Base-by-base conservation (phyloP, 1,140 invertebrate species). In the Eupeodes corollae region DNA sequence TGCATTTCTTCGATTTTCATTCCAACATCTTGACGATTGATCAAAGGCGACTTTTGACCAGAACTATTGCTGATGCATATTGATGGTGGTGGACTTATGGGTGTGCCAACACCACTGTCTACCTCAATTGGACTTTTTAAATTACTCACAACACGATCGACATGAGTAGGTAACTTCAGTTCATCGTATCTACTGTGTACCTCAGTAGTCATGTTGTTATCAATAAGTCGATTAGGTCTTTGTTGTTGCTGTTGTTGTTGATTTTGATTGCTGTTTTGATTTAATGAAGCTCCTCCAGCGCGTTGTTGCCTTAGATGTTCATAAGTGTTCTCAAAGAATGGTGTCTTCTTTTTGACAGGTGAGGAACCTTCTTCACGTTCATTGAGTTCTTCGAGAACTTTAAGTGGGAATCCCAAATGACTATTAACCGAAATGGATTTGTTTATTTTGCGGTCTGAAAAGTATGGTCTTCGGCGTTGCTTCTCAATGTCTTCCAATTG, bases 351-450 rank as follows among this genome's bases (percentile, higher is more conserved):
- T 52, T 67, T 67, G 61, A 65, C 59, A 71, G 54, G 72, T 58
- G 61, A 63, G 56, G 58, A 60, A 60, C 51, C 69, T 48, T 73
- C 71, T 49, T 72, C 70, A 55, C 59, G 73, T 51, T 70, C 70
- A 54, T 63, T 71, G 49, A 75, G 70, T 46, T 76, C 73, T 52
- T 76, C 74, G 51, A 76, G 58, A 16, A 73, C 66, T 57, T 76
- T 77, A 37, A 74, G 53, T 15, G 74, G 72, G 54, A 74, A 72
- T 26, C 70, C 66, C 59, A 68, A 59, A 48, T 67, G 59, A 55
- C 59, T 59, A 44, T 68, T 68, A 21, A 63, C 56, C 26, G 64
- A 64, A 43, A 68, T 53, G 14, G 66, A 68, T 55, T 69, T 69
- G 44, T 61, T 62, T 37, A 69, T 68, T 54, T 69, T 68, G 16